Evolutionary conservation across 2,113 vertebrate species (phyloP).

Genomic region (Cyrtonyx montezumae): DNA sequence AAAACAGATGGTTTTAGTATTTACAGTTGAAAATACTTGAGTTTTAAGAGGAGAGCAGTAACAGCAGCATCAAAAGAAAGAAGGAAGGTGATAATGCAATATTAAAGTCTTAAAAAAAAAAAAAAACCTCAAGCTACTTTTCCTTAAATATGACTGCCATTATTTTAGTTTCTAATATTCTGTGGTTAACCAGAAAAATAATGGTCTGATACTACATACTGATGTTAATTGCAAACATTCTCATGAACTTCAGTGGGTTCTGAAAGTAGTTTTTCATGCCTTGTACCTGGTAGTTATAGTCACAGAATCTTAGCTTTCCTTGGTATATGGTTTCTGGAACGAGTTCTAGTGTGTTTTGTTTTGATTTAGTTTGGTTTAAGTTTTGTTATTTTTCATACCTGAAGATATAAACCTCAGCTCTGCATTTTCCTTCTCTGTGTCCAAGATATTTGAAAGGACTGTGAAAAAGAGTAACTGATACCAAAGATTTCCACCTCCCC

Average conservation of each 20-base stretch:
- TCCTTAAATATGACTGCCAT: neutral
- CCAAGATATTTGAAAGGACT: neutral
- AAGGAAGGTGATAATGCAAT: neutral
- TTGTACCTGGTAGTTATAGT: neutral
- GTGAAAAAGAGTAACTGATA: neutral
- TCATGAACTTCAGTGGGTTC: neutral
- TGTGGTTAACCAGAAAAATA: conserved; percentile 6
- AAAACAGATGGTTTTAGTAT: neutral
- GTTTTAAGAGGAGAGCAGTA: neutral
- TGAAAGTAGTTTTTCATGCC: neutral
- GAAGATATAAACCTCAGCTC: neutral
- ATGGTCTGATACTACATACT: neutral
- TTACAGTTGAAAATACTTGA: neutral
- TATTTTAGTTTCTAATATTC: conserved; percentile 1
- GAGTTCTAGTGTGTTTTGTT: neutral
- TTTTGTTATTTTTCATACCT: neutral
- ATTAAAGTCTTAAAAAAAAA: neutral
- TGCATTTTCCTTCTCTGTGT: neutral
- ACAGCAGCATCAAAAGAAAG: neutral
- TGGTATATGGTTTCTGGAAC: neutral
- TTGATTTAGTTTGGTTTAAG: neutral
- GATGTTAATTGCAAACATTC: neutral
- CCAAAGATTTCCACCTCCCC: neutral
- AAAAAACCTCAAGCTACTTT: neutral
- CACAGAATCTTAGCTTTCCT: neutral